Evolutionary conservation across 2,888 invertebrate species (phyloP), one percentile per base, ranked within the genome.

Genomic region (Heliothis peltigera): DNA sequence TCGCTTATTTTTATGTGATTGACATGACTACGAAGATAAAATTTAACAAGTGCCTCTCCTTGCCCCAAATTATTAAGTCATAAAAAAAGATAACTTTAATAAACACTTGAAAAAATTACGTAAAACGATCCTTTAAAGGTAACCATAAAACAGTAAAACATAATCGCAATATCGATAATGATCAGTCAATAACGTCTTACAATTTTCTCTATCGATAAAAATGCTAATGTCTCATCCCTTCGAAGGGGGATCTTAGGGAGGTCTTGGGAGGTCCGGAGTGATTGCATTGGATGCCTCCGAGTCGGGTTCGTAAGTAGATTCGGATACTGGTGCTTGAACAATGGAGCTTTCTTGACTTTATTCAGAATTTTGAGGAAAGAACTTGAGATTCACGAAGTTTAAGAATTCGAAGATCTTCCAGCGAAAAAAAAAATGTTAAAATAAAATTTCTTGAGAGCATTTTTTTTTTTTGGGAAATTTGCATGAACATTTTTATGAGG

Each of bases 201-300:
- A 87, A 88, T 87, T 87, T 74, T 85, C 84, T 75, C 72, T 89
- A 89, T 93, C 93, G 91, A 93, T 93, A 93, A 92, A 92, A 91
- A 92, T 93, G 92, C 91, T 89, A 92, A 92, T 91, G 83, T 83
- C 81, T 82, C 89, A 87, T 89, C 90, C 89, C 91, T 90, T 65
- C 57, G 49, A 17, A 43, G 55, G 59, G 68, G 60, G 70, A 32
- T 43, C 57, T 39, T n/a, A 44, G 69, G 79, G 79, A 67, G 71
- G 62, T 48, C 60, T 82, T 78, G 82, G 83, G 86, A 85, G 84
- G 75, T 66, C 83, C 81, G 80, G 86, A 87, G 88, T 91, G 92
- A 92, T 92, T 92, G 92, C 91, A 90, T 91, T 89, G 86, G 86
- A 84, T 86, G 87, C 88, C 84, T 80, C 79, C 77, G 75, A 84